Percentiles rank a stretch among this genome's conserved stretches.
These are phyloP conservation scores for Alligator mississippiensis DNA, from an alignment of 2,113 vertebrate species.

Conservation along the genomic window DNA sequence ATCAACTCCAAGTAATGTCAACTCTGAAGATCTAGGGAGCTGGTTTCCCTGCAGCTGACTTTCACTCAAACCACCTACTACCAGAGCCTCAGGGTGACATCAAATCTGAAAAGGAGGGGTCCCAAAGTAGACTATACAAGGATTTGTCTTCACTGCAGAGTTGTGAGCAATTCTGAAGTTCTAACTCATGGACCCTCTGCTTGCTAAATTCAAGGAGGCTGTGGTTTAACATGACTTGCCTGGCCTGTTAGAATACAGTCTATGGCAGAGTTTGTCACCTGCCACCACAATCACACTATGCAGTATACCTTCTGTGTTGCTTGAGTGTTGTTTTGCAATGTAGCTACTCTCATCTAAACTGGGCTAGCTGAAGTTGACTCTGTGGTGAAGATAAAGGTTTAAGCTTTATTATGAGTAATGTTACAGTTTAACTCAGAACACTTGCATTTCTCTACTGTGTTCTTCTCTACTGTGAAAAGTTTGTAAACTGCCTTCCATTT, in stretches of 20 bases:
- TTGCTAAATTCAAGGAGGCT: conserved; percentile 10
- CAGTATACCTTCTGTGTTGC: neutral
- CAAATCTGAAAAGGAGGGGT: neutral
- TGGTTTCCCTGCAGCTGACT: conserved; percentile 30
- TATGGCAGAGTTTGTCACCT: conserved; percentile 29
- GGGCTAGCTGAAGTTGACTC: neutral
- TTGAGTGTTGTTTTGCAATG: neutral
- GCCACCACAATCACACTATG: conserved; percentile 13
- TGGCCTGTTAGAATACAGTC: neutral
- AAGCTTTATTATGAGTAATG: neutral
- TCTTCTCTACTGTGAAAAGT: neutral
- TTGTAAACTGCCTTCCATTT: neutral
- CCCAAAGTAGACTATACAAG: neutral
- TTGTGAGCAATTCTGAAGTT: neutral
- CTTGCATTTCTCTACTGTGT: neutral
- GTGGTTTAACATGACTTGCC: conserved; percentile 28
- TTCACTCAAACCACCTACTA: neutral
- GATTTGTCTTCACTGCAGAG: neutral
- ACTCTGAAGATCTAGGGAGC: neutral
- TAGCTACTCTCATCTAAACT: neutral
- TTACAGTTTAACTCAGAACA: neutral
- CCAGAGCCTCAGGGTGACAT: neutral
- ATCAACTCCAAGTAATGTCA: conserved; percentile 37
- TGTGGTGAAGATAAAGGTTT: neutral
- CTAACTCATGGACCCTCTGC: neutral